Conservation (phyloP, 2,797 vertebrate genomes). For the Amblyopsis hoosieri region DNA sequence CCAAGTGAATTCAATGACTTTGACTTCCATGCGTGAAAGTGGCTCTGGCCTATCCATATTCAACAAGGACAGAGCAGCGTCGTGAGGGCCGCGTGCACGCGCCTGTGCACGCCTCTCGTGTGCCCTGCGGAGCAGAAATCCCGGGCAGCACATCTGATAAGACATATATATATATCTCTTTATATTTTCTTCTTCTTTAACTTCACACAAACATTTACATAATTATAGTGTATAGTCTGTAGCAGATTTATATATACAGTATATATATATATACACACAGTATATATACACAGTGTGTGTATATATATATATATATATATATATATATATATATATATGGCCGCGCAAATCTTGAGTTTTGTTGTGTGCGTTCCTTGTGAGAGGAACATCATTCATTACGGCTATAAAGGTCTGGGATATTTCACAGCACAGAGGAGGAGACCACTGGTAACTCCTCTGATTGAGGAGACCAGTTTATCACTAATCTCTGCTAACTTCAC, state of each 20-base stretch:
- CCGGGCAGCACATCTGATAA: conserved; percentile 35
- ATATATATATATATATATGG: too few species aligned
- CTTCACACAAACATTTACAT: neutral
- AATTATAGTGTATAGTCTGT: neutral
- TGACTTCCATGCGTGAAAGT: conserved; percentile 46
- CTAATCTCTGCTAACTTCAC: too few species aligned
- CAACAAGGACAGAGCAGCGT: conserved; percentile 35
- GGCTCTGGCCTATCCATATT: conserved; percentile 44
- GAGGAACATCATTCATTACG: conserved; percentile 39
- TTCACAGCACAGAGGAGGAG: conserved; percentile 60
- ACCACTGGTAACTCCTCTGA: too few species aligned
- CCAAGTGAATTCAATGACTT: conserved; percentile 47
- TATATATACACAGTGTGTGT: too few species aligned
- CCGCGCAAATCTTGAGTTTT: too few species aligned
- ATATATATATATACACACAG: too few species aligned
- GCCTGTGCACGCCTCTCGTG: neutral
- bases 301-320: too few species aligned
- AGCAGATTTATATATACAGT: neutral
- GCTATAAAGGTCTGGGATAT: conserved; percentile 57
- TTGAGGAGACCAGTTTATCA: too few species aligned
- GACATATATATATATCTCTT: neutral
- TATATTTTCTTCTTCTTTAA: neutral
- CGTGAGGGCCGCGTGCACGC: neutral
- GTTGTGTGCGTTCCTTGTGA: conserved; percentile 27
- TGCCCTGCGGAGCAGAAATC: conserved; percentile 25